Base-by-base conservation (phyloP, 1,140 invertebrate genomes). In the Pogonomyrmex californicus region DNA sequence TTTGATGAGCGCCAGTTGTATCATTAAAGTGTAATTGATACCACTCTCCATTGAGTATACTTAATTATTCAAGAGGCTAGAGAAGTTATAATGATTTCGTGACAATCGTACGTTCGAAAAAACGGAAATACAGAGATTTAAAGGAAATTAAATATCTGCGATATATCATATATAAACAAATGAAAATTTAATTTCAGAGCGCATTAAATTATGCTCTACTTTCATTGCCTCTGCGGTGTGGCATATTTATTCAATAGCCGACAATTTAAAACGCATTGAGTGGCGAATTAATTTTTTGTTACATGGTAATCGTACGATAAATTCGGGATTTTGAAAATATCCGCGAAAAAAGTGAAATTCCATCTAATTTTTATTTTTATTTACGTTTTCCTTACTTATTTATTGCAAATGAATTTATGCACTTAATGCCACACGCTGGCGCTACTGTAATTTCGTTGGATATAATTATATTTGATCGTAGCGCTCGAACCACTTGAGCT, bases 151-250 rank as follows among this genome's bases (percentile, higher is more conserved):
- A 81, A 81, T 58, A 70, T 68, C 41, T 68, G 12, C 38, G 23
- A 38, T 51, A 79, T 47, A 56, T 44, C n/a, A 56, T 70, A 56
- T 14, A 70, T 44, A 38, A 70, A 36, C 51, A 56, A 41, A 70
- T 81, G 23, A 70, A 81, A 81, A 81, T 81, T 81, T 36, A 70
- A 81, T 81, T 70, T 81, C 51, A 33, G 23, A 33, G 38, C 36
- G 1, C 51, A 56, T 81, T 70, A 56, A 81, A 81, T 81, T 70
- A 70, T 81, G 65, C 14, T 12, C 36, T 33, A 9, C 23, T 81
- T 56, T 38, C 54, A 56, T 70, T 70, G 23, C 9, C 23, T 70
- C 44, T 44, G 38, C 56, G 65, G 9, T 1, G 3, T 4, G 60
- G 49, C 9, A 56, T 51, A 51, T 70, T 81, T 68, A 70, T 70